phyloP scores from a whole-genome alignment of 1,140 invertebrate genomes.

The Protaetia brevitarsis region DNA sequence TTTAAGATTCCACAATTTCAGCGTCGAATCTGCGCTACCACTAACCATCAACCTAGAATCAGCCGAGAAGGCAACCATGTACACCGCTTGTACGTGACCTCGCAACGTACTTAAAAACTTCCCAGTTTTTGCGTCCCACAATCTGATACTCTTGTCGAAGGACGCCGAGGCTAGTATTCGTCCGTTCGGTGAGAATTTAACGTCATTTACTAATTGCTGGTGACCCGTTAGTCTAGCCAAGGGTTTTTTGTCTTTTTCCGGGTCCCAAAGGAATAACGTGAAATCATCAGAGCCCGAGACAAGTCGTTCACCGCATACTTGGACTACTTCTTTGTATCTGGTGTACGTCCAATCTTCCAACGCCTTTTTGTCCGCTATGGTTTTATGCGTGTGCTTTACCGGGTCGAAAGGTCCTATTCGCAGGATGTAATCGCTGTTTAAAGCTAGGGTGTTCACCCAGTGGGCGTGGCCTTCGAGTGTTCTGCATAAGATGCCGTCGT shows the following conservation, averaged over 20 bases:
- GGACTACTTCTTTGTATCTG: conserved; percentile 63
- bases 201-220: conserved; percentile 95
- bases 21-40: conserved; percentile 95
- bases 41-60: conserved; percentile 94
- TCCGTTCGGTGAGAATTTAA: conserved; percentile 96
- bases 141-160: conserved; percentile 97
- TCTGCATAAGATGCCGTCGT: conserved; percentile 87
- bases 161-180: conserved; percentile 93
- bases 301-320: conserved; percentile 70
- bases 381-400: conserved; percentile 46
- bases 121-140: conserved; percentile 92
- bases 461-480: conserved; percentile 95
- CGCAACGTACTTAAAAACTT: conserved; percentile 86
- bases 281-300: conserved; percentile 99
- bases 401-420: conserved; percentile 75
- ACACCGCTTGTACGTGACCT: conserved; percentile 96
- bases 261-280: conserved; percentile 95
- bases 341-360: conserved; percentile 41
- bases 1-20: conserved; percentile 93
- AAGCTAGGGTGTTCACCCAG: conserved; percentile 96
- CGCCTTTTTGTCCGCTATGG: conserved; percentile 8
- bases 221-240: conserved; percentile 91
- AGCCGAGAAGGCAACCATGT: conserved; percentile 95
- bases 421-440: conserved; percentile 96
- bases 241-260: conserved; percentile 85